These are phyloP conservation scores for Drosophila austrosaltans DNA, from an alignment of 2,888 invertebrate species.

Conservation along the genomic window DNA sequence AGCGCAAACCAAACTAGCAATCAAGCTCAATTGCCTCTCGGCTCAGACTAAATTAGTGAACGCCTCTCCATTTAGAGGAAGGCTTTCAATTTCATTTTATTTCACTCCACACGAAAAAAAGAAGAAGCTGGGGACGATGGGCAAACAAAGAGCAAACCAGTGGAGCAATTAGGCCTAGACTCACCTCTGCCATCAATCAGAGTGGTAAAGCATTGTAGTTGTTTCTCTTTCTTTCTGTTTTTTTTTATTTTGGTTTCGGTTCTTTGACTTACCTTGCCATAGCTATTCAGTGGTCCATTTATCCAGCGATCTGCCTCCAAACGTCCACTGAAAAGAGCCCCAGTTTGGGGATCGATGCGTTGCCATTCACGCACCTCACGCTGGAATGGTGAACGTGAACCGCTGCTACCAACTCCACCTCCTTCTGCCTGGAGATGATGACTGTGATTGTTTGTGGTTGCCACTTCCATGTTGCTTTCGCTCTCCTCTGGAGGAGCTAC, in stretches of 20 bases:
- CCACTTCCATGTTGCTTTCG: conserved; percentile 74
- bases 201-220: conserved; percentile 26
- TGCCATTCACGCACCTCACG: conserved; percentile 84
- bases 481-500: conserved; percentile 40
- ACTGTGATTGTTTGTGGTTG: conserved; percentile 80
- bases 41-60: conserved; percentile 62
- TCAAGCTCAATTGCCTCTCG: conserved; percentile 54
- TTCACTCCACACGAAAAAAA: conserved; percentile 48
- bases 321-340: conserved; percentile 83
- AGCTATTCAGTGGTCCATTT: conserved; percentile 83
- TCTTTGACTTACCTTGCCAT: conserved; percentile 82
- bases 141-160: conserved; percentile 49
- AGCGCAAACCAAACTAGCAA: conserved; percentile 58
- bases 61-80: conserved; percentile 60
- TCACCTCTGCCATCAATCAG: conserved; percentile 57
- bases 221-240: conserved; percentile 13
- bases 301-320: conserved; percentile 84
- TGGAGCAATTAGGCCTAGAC: conserved; percentile 50
- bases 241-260: conserved; percentile 7
- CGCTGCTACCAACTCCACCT: conserved; percentile 47
- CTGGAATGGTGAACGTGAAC: conserved; percentile 82
- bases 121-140: conserved; percentile 29
- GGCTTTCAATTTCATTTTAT: conserved; percentile 74
- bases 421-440: conserved; percentile 45
- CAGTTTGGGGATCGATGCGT: conserved; percentile 84